phyloP scores from a whole-genome alignment of 2,797 vertebrate species.

The Leucoraja ocellata region DNA sequence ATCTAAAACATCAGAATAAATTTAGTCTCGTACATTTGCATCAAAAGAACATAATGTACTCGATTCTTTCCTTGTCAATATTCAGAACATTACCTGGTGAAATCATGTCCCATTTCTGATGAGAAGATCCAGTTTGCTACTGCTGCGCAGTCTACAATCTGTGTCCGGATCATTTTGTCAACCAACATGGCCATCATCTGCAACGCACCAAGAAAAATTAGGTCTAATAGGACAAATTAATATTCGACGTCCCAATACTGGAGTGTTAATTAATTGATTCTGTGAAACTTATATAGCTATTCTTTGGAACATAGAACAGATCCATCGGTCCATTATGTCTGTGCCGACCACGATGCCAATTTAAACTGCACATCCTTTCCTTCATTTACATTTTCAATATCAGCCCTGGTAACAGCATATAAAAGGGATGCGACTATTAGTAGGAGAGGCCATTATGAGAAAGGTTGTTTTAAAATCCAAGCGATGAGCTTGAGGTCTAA shows the following conservation, averaged over 20 bases:
- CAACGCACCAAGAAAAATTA: constrained; percentile 37
- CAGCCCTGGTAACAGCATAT: too few species aligned
- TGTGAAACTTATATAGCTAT: too few species aligned
- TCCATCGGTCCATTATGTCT: too few species aligned
- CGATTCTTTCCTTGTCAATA: neutral
- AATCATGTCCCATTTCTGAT: constrained; percentile 87
- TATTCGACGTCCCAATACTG: neutral
- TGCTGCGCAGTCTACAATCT: constrained; percentile 93
- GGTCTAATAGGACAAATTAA: neutral
- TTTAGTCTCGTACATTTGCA: neutral
- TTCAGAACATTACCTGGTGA: constrained; percentile 71
- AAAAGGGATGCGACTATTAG: too few species aligned
- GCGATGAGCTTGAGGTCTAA: too few species aligned
- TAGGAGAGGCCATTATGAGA: too few species aligned
- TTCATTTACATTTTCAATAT: too few species aligned
- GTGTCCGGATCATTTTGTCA: constrained; percentile 94
- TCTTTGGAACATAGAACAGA: too few species aligned
- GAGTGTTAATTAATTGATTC: neutral
- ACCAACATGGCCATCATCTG: constrained; percentile 94
- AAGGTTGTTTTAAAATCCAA: too few species aligned
- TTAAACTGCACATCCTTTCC: too few species aligned
- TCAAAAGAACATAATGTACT: constrained; percentile 39
- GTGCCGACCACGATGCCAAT: too few species aligned
- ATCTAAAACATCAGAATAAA: constrained; percentile 53
- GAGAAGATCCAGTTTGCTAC: constrained; percentile 99